These are phyloP conservation scores for Gerris lacustris DNA, from an alignment of 2,888 invertebrate genomes.

Conservation along the genomic window DNA sequence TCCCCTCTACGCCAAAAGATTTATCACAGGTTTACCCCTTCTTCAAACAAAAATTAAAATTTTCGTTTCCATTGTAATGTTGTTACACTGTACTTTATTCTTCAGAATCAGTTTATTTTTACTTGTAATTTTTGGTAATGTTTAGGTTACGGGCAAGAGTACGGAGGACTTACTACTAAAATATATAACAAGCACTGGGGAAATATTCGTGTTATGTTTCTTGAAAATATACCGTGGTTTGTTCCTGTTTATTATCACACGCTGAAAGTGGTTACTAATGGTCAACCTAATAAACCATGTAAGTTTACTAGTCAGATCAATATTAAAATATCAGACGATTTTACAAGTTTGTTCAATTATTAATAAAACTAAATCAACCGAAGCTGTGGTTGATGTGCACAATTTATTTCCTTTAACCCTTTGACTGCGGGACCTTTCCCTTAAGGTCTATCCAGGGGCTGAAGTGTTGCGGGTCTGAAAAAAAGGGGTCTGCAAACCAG, in stretches of 20 bases:
- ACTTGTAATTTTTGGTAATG: too few species aligned
- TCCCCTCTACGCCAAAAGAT: constrained; percentile 61
- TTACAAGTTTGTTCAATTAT: too few species aligned
- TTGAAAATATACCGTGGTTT: constrained; percentile 88
- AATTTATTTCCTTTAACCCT: too few species aligned
- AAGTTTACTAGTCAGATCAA: constrained; percentile 14
- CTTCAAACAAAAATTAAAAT: too few species aligned
- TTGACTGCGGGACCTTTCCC: too few species aligned
- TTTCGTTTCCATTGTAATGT: too few species aligned
- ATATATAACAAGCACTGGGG: constrained; percentile 69
- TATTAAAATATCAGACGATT: neutral
- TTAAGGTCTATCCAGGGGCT: too few species aligned
- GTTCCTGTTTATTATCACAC: constrained; percentile 82
- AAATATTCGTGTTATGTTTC: constrained; percentile 59
- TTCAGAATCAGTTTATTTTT: neutral
- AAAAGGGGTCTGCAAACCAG: too few species aligned
- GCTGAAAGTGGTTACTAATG: constrained; percentile 51
- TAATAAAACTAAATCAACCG: too few species aligned
- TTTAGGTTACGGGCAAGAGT: constrained; percentile 77
- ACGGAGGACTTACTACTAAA: constrained; percentile 77
- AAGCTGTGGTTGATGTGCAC: too few species aligned
- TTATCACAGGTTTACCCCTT: constrained; percentile 44
- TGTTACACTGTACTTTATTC: too few species aligned
- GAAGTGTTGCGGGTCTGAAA: too few species aligned
- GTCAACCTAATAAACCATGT: constrained; percentile 44